phyloP scores from a whole-genome alignment of 2,113 vertebrate genomes.

The Chloropsis cyanopogon region DNA sequence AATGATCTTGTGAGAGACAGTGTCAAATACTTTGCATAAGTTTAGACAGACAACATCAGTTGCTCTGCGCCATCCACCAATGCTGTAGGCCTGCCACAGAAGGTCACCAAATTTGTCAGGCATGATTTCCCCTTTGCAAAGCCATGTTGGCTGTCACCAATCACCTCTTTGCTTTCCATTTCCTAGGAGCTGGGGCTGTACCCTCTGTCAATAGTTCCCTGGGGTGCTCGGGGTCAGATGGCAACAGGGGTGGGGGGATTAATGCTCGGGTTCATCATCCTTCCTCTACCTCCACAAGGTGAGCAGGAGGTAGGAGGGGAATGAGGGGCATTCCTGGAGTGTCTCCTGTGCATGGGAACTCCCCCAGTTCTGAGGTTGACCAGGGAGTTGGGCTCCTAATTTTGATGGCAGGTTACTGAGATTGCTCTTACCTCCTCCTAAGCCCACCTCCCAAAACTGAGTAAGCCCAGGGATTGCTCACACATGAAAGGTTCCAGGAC shows the following conservation, averaged over 20 bases:
- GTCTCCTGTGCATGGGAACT: not conserved
- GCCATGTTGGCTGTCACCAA: not conserved
- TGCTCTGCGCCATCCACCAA: not conserved
- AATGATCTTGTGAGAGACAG: not conserved
- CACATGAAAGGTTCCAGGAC: not conserved
- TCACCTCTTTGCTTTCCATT: not conserved
- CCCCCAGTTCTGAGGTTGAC: not conserved
- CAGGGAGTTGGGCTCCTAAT: not conserved
- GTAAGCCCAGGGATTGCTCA: not conserved
- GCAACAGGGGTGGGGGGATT: not conserved
- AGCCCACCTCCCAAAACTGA: not conserved
- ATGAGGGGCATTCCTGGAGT: not conserved
- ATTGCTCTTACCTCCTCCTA: not conserved
- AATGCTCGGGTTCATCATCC: not conserved
- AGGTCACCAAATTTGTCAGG: not conserved
- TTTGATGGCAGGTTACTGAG: not conserved
- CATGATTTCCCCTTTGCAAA: not conserved
- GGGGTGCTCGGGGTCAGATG: not conserved
- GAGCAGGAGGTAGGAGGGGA: not conserved
- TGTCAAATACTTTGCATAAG: not conserved
- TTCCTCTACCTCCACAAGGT: not conserved
- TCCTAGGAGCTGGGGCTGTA: not conserved
- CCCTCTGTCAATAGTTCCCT: not conserved
- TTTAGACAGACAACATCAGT: not conserved
- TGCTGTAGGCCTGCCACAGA: not conserved